Conservation (phyloP, 2,797 vertebrate species). For the Tokudaia tokunoshimensis region DNA sequence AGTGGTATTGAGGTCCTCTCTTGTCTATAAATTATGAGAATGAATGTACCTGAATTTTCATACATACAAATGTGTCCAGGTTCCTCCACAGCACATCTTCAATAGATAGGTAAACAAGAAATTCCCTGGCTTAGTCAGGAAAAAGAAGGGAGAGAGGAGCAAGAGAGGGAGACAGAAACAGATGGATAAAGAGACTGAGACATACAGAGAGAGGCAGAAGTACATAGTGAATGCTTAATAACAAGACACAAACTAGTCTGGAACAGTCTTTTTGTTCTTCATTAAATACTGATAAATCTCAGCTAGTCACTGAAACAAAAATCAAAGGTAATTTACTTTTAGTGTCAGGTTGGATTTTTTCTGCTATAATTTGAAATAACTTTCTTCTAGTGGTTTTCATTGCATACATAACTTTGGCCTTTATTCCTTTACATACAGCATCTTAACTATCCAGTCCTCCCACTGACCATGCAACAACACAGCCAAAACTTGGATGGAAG, state of each 20-base stretch:
- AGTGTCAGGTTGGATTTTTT: not conserved
- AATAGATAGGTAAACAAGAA: not conserved
- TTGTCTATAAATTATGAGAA: not conserved
- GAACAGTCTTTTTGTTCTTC: not conserved
- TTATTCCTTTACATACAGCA: constrained; percentile 51
- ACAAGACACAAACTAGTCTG: constrained; percentile 36
- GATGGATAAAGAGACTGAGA: not conserved
- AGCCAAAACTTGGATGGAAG: constrained; percentile 28
- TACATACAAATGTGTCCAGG: constrained; percentile 18
- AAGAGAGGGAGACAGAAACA: not conserved
- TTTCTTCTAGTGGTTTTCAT: constrained; percentile 51
- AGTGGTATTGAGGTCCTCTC: not conserved
- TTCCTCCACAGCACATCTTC: not conserved
- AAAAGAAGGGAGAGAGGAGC: not conserved
- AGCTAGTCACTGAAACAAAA: constrained; percentile 61
- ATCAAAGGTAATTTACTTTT: constrained; percentile 62
- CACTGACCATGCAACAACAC: constrained; percentile 7
- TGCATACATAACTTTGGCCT: constrained; percentile 49
- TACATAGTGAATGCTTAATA: not conserved
- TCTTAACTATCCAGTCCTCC: constrained; percentile 53
- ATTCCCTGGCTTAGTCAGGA: not conserved
- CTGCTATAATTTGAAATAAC: not conserved
- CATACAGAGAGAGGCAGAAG: not conserved
- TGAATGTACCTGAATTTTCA: not conserved
- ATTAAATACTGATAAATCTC: constrained; percentile 65